phyloP scores from a whole-genome alignment of 2,113 vertebrate species.

The Pseudois nayaur region DNA sequence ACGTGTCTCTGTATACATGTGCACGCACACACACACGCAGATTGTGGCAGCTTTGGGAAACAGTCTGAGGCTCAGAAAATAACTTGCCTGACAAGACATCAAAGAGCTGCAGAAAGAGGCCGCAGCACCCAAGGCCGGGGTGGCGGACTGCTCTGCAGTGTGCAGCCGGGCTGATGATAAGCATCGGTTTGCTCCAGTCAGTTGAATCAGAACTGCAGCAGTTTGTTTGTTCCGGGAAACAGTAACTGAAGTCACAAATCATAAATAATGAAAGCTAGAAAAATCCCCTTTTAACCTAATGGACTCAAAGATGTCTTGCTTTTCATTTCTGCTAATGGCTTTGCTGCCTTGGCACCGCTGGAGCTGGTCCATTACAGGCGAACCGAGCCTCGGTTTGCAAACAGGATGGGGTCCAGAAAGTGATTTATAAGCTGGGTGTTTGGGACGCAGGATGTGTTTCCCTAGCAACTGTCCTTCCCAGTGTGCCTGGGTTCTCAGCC shows the following conservation, averaged over 20 bases:
- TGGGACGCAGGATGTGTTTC: background rate
- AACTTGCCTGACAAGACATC: constrained; percentile 18
- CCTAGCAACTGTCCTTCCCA: background rate
- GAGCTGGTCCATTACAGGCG: background rate
- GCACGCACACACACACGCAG: background rate
- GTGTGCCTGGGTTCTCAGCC: background rate
- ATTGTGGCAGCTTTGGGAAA: background rate
- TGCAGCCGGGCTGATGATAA: constrained; percentile 40
- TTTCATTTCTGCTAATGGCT: constrained; percentile 60
- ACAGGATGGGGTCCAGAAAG: background rate
- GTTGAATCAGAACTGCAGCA: constrained; percentile 1
- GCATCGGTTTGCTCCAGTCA: constrained; percentile 53
- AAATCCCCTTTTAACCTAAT: constrained; percentile 53
- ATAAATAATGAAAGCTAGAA: constrained; percentile 68
- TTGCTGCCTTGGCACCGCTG: background rate
- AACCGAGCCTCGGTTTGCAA: background rate
- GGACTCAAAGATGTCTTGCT: constrained; percentile 43
- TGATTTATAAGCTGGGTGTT: background rate
- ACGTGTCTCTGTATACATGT: background rate
- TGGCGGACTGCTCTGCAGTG: background rate
- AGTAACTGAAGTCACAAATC: constrained; percentile 49
- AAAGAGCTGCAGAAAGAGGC: constrained; percentile 33
- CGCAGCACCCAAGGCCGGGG: background rate
- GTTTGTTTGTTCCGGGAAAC: constrained; percentile 62
- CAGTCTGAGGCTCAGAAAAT: constrained; percentile 24